Evolutionary conservation across 2,888 invertebrate genomes (phyloP), one percentile per base, ranked within the genome.

Genomic region (Elegia similella): DNA sequence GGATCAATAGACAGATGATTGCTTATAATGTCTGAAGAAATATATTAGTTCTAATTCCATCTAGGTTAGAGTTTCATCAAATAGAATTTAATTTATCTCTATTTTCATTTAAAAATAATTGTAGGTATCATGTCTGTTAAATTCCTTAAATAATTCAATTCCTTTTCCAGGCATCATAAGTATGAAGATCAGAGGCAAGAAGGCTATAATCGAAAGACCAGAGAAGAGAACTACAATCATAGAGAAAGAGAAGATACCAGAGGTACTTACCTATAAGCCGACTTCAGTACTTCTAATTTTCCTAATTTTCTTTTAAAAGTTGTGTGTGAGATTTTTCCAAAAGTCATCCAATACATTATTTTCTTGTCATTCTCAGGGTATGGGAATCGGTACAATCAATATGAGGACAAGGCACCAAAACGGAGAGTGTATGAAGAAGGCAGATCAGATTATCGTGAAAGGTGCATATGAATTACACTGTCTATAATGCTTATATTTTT

Each of bases 181-280:
- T 86, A 76, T 76, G 84, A 86, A 59, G 79, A 78, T 0, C 75
- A 70, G 17, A 75, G 73, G 62, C 71, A 77, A 53, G 80, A 80
- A 47, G 83, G 84, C 1, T 84, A 77, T 63, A 79, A 77, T n/a
- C 78, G 79, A 55, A 76, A 78, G 59, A 80, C 77, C 42, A 78
- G 81, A 64, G 86, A 86, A 57, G 82, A 84, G 10, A 66, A 70
- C 17, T 83, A 76, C 64, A 75, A 73, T 61, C 64, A 74, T 30
- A 78, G 82, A 65, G 88, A 85, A 30, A 78, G 82, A 65, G 88
- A 85, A 57, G 86, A 86, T 13, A 61, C 70, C 50, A 82, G 85
- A 83, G 83, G 88, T 88, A 38, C 53, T 10, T 38, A 38, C n/a
- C 38, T n/a, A 12, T 23, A 2, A 23, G 5, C 23, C 5, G 23